Percentiles rank a stretch among this genome's conserved stretches.
These are phyloP conservation scores for Crax fasciolata DNA, from an alignment of 2,797 vertebrate species.

Conservation along the genomic window DNA sequence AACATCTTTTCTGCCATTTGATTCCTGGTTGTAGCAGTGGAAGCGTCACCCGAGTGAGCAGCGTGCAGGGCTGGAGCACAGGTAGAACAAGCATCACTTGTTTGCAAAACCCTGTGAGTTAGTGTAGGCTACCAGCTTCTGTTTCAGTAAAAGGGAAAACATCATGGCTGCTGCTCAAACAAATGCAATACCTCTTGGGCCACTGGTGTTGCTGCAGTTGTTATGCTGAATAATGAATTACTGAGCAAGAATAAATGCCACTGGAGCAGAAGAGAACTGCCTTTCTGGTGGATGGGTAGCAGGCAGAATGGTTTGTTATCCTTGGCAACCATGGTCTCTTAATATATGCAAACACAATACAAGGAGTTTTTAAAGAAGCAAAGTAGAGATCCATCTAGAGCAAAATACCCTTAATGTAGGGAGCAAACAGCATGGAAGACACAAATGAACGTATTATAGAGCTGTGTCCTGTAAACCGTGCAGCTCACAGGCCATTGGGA, in stretches of 20 bases:
- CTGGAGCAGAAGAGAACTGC: not conserved
- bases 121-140: not conserved
- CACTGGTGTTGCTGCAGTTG: not conserved
- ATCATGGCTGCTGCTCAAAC: not conserved
- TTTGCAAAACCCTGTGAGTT: not conserved
- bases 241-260: not conserved
- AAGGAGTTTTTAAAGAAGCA: not conserved
- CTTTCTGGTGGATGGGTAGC: not conserved
- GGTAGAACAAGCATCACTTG: fast-evolving
- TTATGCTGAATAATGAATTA: not conserved
- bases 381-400: not conserved
- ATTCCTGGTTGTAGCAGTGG: not conserved
- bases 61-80: not conserved
- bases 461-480: not conserved
- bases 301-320: not conserved
- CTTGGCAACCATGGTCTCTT: not conserved
- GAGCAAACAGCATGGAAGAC: not conserved
- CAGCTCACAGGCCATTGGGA: not conserved
- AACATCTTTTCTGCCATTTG: not conserved
- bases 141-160: not conserved
- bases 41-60: not conserved
- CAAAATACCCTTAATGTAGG: not conserved
- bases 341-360: not conserved
- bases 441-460: fast-evolving
- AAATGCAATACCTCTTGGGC: not conserved